Conservation (phyloP, 53 echinoderm and acorn worm species). For the Holothuria leucospilota region DNA sequence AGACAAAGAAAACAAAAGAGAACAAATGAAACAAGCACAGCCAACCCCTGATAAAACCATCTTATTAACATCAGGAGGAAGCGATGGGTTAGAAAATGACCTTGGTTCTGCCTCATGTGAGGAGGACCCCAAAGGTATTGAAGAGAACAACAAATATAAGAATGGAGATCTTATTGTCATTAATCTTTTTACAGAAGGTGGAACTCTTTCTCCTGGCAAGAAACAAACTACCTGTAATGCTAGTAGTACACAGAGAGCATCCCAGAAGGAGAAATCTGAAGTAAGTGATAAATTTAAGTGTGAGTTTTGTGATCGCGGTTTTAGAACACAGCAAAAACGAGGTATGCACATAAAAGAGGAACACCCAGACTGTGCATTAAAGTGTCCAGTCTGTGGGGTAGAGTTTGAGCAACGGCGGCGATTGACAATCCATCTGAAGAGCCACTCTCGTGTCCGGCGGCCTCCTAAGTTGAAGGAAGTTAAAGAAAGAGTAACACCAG, state of each 20-base stretch:
- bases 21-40: neutral
- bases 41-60: slow-evolving; percentile 8
- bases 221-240: neutral
- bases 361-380: slow-evolving; percentile 17
- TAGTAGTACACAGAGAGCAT: neutral
- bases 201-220: neutral
- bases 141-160: slow-evolving; percentile 5
- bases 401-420: slow-evolving; percentile 20
- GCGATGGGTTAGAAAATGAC: slow-evolving; percentile 5
- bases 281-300: neutral
- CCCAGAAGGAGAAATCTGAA: neutral
- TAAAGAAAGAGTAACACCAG: slow-evolving; percentile 17
- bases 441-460: neutral
- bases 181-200: slow-evolving; percentile 43
- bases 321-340: slow-evolving; percentile 22
- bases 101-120: neutral
- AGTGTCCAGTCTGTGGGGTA: slow-evolving; percentile 21
- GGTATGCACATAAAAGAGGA: slow-evolving; percentile 10
- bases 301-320: slow-evolving; percentile 23
- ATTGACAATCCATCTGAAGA: slow-evolving; percentile 11
- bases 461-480: slow-evolving; percentile 11
- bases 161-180: slow-evolving; percentile 49
- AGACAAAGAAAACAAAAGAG: slow-evolving; percentile 19
- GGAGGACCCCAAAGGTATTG: neutral
- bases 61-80: neutral